These are phyloP conservation scores for Caenorhabditis becei DNA, from an alignment of 2,888 invertebrate genomes.

Conservation along the genomic window DNA sequence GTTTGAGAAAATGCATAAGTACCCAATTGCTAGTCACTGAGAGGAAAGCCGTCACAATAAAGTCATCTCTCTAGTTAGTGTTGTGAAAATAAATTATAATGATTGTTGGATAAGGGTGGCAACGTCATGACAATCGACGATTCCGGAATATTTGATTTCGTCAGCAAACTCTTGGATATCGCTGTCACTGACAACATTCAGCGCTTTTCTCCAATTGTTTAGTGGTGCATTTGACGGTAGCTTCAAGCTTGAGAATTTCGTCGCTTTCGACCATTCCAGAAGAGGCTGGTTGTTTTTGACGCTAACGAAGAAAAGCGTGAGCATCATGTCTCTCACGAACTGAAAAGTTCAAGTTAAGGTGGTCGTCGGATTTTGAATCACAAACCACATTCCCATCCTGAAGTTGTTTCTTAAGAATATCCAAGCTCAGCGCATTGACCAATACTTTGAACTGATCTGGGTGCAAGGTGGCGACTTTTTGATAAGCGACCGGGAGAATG, in stretches of 20 bases:
- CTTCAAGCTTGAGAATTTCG: constrained; percentile 49
- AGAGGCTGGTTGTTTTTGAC: constrained; percentile 52
- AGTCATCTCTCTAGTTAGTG: constrained; percentile 49
- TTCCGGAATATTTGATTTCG: constrained; percentile 42
- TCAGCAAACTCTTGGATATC: constrained; percentile 47
- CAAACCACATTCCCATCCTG: constrained; percentile 47
- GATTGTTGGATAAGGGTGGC: constrained; percentile 47
- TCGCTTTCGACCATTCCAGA: constrained; percentile 45
- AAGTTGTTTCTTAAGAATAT: constrained; percentile 44
- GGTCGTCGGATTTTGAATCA: too few relatives aligned
- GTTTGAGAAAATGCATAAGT: constrained; percentile 46
- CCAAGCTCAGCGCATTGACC: constrained; percentile 48
- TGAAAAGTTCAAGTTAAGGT: constrained; percentile 43
- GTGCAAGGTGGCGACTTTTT: constrained; percentile 35
- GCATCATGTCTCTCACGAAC: constrained; percentile 69
- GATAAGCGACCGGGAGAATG: constrained; percentile 35
- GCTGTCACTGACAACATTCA: constrained; percentile 31
- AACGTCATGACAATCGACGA: constrained; percentile 48
- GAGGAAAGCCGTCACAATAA: constrained; percentile 42
- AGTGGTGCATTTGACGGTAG: constrained; percentile 29
- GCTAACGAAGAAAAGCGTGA: constrained; percentile 62
- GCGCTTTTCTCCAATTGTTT: constrained; percentile 43
- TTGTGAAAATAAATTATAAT: constrained; percentile 36
- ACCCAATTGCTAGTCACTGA: constrained; percentile 33
- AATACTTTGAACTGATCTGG: constrained; percentile 52